phyloP scores from a whole-genome alignment of 2,113 vertebrate genomes.

The Charina bottae region DNA sequence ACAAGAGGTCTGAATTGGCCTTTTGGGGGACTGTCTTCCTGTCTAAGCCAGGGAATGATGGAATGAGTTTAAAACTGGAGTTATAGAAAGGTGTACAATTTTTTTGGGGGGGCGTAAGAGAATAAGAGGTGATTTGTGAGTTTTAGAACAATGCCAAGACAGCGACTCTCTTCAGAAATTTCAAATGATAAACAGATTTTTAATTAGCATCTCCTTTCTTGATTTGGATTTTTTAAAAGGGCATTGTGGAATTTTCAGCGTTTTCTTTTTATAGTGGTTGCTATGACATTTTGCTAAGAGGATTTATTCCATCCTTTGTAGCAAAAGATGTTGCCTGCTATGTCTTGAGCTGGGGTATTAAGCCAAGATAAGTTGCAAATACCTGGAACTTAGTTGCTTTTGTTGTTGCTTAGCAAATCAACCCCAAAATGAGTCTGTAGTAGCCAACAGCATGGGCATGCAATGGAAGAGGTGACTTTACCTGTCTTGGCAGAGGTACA shows the following conservation, averaged over 20 bases:
- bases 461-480: neutral
- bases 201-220: conserved; percentile 37
- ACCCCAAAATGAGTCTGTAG: neutral
- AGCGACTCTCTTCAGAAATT: no score
- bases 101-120: neutral
- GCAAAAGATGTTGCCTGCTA: neutral
- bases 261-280: conserved; percentile 35
- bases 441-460: neutral
- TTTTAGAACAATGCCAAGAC: conserved; percentile 43
- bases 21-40: conserved; percentile 50
- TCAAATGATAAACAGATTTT: neutral
- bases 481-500: neutral
- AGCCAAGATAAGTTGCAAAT: neutral
- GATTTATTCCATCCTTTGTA: neutral
- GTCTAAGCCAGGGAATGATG: conserved; percentile 47
- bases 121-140: neutral
- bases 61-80: neutral
- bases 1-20: neutral
- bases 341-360: neutral
- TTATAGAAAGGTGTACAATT: conserved; percentile 58
- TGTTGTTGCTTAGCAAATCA: neutral
- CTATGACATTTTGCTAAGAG: conserved; percentile 37
- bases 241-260: conserved; percentile 13
- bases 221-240: conserved; percentile 22
- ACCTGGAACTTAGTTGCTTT: neutral